Base-by-base conservation (phyloP, 2,888 invertebrate genomes). In the Ephialtes manifestator region DNA sequence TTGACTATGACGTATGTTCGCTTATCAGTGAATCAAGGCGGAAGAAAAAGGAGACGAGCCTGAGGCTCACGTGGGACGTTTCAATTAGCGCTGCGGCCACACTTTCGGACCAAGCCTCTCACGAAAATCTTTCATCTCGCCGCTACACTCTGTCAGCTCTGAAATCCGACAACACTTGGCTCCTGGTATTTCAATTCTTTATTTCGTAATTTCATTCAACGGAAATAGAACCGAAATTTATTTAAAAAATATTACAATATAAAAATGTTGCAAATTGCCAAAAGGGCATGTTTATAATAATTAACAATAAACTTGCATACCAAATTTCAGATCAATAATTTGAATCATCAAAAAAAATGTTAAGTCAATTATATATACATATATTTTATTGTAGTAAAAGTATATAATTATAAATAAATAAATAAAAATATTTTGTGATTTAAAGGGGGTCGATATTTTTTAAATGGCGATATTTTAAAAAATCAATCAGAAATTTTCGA, bases 121-220 rank as follows among this genome's bases (percentile, higher is more conserved):
- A 60, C 60, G 60, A 74, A 60, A 60, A 46, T 60, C 74, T 74
- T 60, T 74, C 60, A 74, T 74, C 60, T 60, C 18, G 60, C 74
- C 74, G 74, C 55, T 20, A 24, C 55, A 28, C 51, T n/a, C 28
- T 13, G 55, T 58, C 20, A 28, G 28, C 55, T 58, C 55, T 28
- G 13, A 15, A 24, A 58, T 28, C 55, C 55, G 13, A 28, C 24
- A 58, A 4, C n/a, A 20, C 55, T 28, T 58, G 13, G 55, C 24
- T 58, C 13, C 18, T 55, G 53, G 28, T 28, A 58, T 13, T 58
- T 10, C 28, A 28, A 58, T 24, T 58, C 28, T 4, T 24, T 5
- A 15, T 58, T 58, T 58, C 55, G 55, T 58, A 58, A 58, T 28
- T 58, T 3, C 28, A 24, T 20, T 28, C 28, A 58, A 58, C 24